Evolutionary conservation across 2,888 invertebrate species (phyloP).

Genomic region (Sipha maydis): DNA sequence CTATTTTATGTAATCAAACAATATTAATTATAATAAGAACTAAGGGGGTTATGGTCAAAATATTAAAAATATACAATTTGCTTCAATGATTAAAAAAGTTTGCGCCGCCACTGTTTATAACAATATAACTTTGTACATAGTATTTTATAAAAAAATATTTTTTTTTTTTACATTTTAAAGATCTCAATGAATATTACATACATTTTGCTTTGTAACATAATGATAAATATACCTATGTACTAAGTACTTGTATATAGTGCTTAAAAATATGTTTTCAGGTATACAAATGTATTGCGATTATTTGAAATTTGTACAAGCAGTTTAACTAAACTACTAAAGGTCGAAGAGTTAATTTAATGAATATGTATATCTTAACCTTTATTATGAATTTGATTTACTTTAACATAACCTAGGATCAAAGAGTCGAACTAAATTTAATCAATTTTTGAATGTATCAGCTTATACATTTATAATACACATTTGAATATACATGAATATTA

Average conservation of each 20-base stretch:
- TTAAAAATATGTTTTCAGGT: background rate
- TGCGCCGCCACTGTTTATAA: too few species aligned
- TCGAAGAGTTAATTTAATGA: constrained; percentile 33
- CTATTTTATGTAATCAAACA: too few species aligned
- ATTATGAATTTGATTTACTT: constrained; percentile 32
- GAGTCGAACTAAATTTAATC: background rate
- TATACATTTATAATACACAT: background rate
- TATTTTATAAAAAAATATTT: too few species aligned
- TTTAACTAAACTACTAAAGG: background rate
- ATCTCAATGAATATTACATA: too few species aligned
- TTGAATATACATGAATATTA: background rate
- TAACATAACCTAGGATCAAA: constrained; percentile 35
- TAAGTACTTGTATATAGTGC: background rate
- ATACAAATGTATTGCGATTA: background rate
- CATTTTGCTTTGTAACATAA: too few species aligned
- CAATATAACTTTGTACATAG: too few species aligned
- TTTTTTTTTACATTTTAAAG: too few species aligned
- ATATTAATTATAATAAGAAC: too few species aligned
- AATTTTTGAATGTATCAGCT: background rate
- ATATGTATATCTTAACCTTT: constrained; percentile 41
- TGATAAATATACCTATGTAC: too few species aligned
- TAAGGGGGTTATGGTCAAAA: too few species aligned
- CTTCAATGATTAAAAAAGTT: too few species aligned
- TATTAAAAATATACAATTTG: too few species aligned
- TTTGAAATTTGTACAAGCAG: background rate